Base-by-base conservation (phyloP, 30 jellyfish, hydroid and myxozoan genomes). In the Clytia hemisphaerica region DNA sequence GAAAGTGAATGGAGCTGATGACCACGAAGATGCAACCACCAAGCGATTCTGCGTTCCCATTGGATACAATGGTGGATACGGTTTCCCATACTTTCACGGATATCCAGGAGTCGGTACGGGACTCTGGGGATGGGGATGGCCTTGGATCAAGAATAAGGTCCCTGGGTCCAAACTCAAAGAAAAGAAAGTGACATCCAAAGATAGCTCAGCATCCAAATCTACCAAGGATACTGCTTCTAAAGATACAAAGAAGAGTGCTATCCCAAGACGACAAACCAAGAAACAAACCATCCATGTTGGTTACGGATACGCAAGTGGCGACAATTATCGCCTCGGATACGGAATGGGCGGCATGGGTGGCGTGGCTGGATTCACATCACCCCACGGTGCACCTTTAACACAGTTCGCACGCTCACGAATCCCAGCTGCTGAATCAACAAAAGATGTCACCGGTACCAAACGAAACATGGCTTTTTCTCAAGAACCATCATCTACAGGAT, bases 261-360 rank as follows among this genome's bases (percentile, higher is more conserved):
- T 89, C 58, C 98, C 98, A 36, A 49, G 30, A 51, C 76, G 70
- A 58, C 26, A 37, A 37, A 84, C 87, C 75, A 89, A 89, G 78
- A 89, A 89, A 50, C 98, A 89, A 47, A 89, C 98, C 55, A 89
- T 89, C 19, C 98, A 89, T 75, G 98, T 89, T n/a, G 98, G 98
- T 0, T 89, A 89, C 38, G 98, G 98, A 21, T 89, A 89, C 54
- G 98, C 98, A 34, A 89, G 98, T 64, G 98, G 98, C 16, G 98
- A 89, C 40, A 89, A 89, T 62, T 89, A 89, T 80, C 83, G 98
- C 49, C 72, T 89, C 31, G 98, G 98, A 2, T 89, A 80, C 37
- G 98, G 98, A 1, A 58, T 81, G 25, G 98, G 98, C 15, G 98
- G 98, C 25, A 89, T 89, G 98, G 98, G 98, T 14, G 98, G 98